Conservation (phyloP, 2,888 invertebrate genomes). For the Aplocera efformata region DNA sequence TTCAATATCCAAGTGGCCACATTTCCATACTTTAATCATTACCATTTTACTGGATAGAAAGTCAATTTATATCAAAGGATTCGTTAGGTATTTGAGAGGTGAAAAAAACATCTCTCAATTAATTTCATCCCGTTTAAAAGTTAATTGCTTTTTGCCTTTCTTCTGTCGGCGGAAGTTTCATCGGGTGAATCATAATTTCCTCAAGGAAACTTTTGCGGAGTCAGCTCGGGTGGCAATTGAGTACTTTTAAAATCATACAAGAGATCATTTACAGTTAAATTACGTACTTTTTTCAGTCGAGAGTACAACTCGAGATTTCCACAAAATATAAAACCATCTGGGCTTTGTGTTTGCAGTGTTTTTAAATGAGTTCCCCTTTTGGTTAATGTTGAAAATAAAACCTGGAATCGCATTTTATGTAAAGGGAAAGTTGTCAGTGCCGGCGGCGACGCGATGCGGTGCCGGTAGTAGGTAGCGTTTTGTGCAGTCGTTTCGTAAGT, state of each 20-base stretch:
- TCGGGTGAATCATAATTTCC: slow-evolving; percentile 22
- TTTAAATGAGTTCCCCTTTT: slow-evolving; percentile 27
- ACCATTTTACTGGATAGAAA: slow-evolving; percentile 6
- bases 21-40: slow-evolving; percentile 18
- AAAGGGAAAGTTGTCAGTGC: slow-evolving; percentile 35
- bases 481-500: slow-evolving; percentile 53
- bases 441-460: slow-evolving; percentile 25
- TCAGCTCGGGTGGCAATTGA: slow-evolving; percentile 12
- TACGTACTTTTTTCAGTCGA: too few relatives aligned
- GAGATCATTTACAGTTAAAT: too few relatives aligned
- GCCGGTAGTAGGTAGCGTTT: slow-evolving; percentile 40
- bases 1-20: slow-evolving; percentile 1
- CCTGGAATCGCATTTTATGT: slow-evolving; percentile 36
- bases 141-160: slow-evolving; percentile 31
- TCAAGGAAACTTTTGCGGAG: slow-evolving; percentile 19
- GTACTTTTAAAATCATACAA: slow-evolving; percentile 1
- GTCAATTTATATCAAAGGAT: slow-evolving; percentile 16
- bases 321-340: slow-evolving; percentile 12
- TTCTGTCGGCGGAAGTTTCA: slow-evolving; percentile 27
- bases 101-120: slow-evolving; percentile 29
- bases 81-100: slow-evolving; percentile 24
- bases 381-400: slow-evolving; percentile 26
- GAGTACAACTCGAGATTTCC: too few relatives aligned
- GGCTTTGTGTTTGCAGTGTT: slow-evolving; percentile 30
- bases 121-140: slow-evolving; percentile 28